Conservation (phyloP, 2,888 invertebrate genomes). For the Pammene fasciana region DNA sequence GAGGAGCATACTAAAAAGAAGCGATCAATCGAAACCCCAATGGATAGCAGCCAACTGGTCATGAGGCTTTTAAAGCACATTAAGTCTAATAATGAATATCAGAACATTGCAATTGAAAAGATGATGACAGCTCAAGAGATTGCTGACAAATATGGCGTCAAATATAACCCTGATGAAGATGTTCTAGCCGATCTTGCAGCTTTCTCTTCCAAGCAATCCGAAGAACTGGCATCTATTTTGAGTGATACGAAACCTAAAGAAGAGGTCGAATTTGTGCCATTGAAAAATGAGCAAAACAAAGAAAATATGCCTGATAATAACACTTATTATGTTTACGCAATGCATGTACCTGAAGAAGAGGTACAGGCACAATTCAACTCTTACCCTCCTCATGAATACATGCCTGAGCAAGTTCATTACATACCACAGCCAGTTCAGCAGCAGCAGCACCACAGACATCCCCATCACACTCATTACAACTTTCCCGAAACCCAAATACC, state of each 20-base stretch:
- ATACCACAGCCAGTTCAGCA: slow-evolving; percentile 44
- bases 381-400: slow-evolving; percentile 46
- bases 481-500: slow-evolving; percentile 63
- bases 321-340: slow-evolving; percentile 52
- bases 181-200: slow-evolving; percentile 69
- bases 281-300: slow-evolving; percentile 43
- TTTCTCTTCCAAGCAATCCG: slow-evolving; percentile 69
- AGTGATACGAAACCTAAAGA: slow-evolving; percentile 60
- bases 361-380: slow-evolving; percentile 44
- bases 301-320: slow-evolving; percentile 47
- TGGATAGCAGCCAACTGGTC: slow-evolving; percentile 69
- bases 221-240: slow-evolving; percentile 65
- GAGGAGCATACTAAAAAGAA: slow-evolving; percentile 60
- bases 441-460: slow-evolving; percentile 49
- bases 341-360: slow-evolving; percentile 50
- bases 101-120: slow-evolving; percentile 78
- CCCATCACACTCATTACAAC: slow-evolving; percentile 51
- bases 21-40: slow-evolving; percentile 68
- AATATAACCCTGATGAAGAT: slow-evolving; percentile 72
- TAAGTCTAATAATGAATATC: slow-evolving; percentile 73
- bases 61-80: slow-evolving; percentile 73
- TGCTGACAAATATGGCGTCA: slow-evolving; percentile 74
- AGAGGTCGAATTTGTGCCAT: slow-evolving; percentile 49
- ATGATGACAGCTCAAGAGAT: slow-evolving; percentile 80
- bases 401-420: slow-evolving; percentile 46